These are phyloP conservation scores for Arctopsyche grandis DNA, from an alignment of 1,140 invertebrate species.

Conservation along the genomic window DNA sequence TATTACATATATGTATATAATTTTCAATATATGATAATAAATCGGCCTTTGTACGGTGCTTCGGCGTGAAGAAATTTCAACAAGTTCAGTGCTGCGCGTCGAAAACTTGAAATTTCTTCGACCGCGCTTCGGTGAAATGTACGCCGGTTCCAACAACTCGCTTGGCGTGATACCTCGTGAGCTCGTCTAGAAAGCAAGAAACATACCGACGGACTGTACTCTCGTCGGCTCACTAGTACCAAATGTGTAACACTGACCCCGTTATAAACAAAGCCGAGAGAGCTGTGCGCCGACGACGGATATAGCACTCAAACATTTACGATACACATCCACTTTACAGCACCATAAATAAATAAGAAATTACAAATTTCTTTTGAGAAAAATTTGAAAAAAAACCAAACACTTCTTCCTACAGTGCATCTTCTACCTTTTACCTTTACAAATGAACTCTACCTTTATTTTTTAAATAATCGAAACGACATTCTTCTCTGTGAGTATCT, in stretches of 20 bases:
- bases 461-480: background rate
- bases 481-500: conserved; percentile 39
- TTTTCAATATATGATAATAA: background rate
- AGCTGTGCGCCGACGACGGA: conserved; percentile 33
- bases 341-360: conserved; percentile 9
- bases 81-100: conserved; percentile 42
- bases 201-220: conserved; percentile 29
- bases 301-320: conserved; percentile 40
- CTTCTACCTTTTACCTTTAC: conserved; percentile 5
- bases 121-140: conserved; percentile 39
- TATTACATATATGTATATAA: background rate
- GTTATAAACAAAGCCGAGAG: conserved; percentile 40
- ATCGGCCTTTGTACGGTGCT: background rate
- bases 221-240: conserved; percentile 34
- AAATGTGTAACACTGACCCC: conserved; percentile 45
- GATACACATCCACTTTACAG: conserved; percentile 31
- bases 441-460: background rate
- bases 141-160: conserved; percentile 30
- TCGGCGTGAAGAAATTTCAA: conserved; percentile 1
- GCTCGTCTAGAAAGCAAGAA: conserved; percentile 40
- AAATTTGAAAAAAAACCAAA: background rate
- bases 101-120: conserved; percentile 43
- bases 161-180: background rate
- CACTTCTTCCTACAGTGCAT: background rate
- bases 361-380: background rate